Base-by-base conservation (phyloP, 2,797 vertebrate genomes). In the Periparus ater region DNA sequence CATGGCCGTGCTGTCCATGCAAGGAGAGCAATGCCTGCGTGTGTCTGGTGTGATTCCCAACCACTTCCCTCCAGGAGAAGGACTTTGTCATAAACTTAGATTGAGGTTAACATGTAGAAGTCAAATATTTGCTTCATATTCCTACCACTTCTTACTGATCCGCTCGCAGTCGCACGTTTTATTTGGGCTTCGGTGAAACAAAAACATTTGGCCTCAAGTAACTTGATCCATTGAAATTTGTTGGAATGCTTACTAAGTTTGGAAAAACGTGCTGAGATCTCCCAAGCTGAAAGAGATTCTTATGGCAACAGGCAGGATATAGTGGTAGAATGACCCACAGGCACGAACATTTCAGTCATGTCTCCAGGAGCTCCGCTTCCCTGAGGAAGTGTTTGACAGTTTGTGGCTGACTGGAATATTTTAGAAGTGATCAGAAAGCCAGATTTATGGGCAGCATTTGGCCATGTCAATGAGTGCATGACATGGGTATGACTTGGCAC, bases 161-260 rank as follows among this genome's bases (percentile, higher is more conserved):
- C 54, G 14, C 57, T 84, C 12, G 11, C 61, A 71, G 21, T 32
- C 3, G 0, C 12, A 5, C 0, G 0, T 72, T 84, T 68, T 53
- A 40, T 68, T 71, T 78, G 86, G 57, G 40, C n/a, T 81, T 86
- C 0, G 0, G 44, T 6, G 18, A 38, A n/a, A 27, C 23, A 14
- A 12, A 14, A 82, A 54, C 3, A 0, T 73, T 89, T 38, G 45
- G 16, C 61, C 32, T 63, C 4, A 2, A 57, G 44, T 53, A 48
- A 77, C 6, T 36, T 15, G 57, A 95, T 34, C 29, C 23, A 30
- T 25, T 84, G 42, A 70, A 65, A 73, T 67, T 13, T 61, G n/a
- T 26, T 78, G 67, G 45, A 66, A 70, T 53, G 73, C 25, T 58
- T 66, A 25, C 7, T 42, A 11, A 55, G 32, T 38, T 45, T 8